Evolutionary conservation across 2,797 vertebrate genomes (phyloP).

Genomic region (Anguilla anguilla): DNA sequence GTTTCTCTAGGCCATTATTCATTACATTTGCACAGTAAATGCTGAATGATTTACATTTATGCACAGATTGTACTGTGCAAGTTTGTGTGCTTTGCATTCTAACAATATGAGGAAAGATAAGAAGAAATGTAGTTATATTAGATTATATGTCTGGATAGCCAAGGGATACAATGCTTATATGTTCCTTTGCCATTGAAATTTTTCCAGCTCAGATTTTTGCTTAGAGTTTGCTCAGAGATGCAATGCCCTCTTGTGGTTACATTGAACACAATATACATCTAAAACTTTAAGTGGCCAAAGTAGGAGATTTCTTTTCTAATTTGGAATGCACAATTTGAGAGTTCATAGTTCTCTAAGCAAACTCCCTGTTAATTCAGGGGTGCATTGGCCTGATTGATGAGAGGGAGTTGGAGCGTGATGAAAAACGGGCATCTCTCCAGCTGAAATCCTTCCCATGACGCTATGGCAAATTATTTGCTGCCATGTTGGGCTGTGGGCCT

Average conservation of each 20-base stretch:
- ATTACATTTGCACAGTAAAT: neutral
- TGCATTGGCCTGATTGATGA: neutral
- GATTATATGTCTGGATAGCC: neutral
- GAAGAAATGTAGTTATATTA: neutral
- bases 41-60: neutral
- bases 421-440: neutral
- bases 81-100: constrained; percentile 16
- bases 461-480: neutral
- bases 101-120: constrained; percentile 2
- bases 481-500: neutral
- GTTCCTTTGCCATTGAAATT: neutral
- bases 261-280: neutral
- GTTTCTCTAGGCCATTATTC: neutral
- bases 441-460: neutral
- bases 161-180: neutral
- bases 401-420: too few species aligned
- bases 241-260: constrained; percentile 32
- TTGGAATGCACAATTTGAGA: neutral
- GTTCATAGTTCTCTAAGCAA: neutral
- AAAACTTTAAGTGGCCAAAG: neutral
- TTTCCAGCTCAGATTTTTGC: neutral
- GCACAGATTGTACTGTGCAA: constrained; percentile 3
- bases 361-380: too few species aligned
- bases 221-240: neutral
- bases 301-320: neutral